These are phyloP conservation scores for Podargus strigoides DNA, from an alignment of 2,797 vertebrate genomes.

Conservation along the genomic window DNA sequence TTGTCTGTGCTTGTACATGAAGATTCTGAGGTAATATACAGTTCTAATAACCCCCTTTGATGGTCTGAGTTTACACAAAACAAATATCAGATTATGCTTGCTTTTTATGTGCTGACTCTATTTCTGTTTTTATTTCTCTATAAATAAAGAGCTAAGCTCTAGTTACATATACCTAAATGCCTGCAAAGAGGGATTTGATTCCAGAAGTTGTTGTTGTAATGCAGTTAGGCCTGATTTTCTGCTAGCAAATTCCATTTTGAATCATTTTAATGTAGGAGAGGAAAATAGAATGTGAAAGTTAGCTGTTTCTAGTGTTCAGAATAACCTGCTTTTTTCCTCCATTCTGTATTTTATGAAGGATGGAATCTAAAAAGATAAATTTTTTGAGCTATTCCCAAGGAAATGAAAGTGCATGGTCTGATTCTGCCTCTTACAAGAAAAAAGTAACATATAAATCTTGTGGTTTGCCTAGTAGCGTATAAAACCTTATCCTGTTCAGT, in stretches of 20 bases:
- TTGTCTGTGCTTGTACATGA: not conserved
- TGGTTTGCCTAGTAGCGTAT: not conserved
- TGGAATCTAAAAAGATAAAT: not conserved
- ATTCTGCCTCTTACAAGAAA: not conserved
- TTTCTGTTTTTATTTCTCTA: constrained; percentile 50
- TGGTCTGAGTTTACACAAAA: constrained; percentile 18
- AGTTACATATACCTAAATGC: constrained; percentile 29
- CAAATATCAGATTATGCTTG: constrained; percentile 16
- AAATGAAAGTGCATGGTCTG: not conserved
- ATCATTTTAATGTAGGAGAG: not conserved
- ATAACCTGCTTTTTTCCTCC: not conserved
- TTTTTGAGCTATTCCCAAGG: not conserved
- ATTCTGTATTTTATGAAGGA: not conserved
- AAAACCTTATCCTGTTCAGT: not conserved
- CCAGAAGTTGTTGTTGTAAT: constrained; percentile 34
- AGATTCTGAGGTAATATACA: not conserved
- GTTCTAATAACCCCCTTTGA: constrained; percentile 40
- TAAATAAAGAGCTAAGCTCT: constrained; percentile 41
- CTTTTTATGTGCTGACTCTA: not conserved
- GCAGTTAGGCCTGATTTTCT: constrained; percentile 35
- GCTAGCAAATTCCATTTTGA: constrained; percentile 26
- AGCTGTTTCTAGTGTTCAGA: not conserved
- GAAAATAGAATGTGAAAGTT: constrained; percentile 33
- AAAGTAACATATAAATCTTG: not conserved
- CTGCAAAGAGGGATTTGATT: constrained; percentile 34